Evolutionary conservation across 2,113 vertebrate genomes (phyloP), one percentile per base, ranked within the genome.

Genomic region (Muscicapa adusta): DNA sequence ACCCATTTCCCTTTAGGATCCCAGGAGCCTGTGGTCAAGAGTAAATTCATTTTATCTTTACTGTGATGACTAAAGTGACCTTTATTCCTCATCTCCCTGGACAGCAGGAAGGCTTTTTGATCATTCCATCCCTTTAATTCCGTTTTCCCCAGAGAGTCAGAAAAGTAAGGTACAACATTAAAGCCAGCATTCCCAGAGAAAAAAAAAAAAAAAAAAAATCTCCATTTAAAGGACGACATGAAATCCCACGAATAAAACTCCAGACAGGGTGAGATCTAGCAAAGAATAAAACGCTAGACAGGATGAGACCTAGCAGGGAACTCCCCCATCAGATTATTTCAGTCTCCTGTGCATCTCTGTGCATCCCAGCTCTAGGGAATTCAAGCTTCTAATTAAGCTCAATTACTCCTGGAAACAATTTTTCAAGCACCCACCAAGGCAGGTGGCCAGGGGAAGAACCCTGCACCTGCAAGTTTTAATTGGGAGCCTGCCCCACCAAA

Each of bases 321-420:
- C 28, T 18, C 15, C 33, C 42, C n/a, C 4, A 9, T 10, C 0
- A 0, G 26, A 10, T 63, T 16, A 22, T 63, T 90, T 63, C 48
- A 54, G 29, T 56, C 17, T 19, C 29, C 12, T 3, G 0, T 11
- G 16, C 61, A 66, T 10, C 47, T 34, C 65, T 2, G 38, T 90
- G 54, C 75, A 89, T 18, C 89, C 33, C 42, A n/a, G 57, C 80
- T 34, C n/a, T 1, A 2, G 28, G 71, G 58, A 91, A 85, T 62
- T 54, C 63, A 40, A 25, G 16, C 40, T 54, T 61, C 63, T 86
- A 66, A 94, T 91, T 62, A 93, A 12, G 24, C 51, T 77, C 47
- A 83, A 40, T 93, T 88, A 94, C 36, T 77, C 48, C 85, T 77
- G 56, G 56, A 88, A 94, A 92, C 34, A 87, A 20, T 48, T 91